phyloP scores from a whole-genome alignment of 2,888 invertebrate genomes.

The Drosophila prostipennis region DNA sequence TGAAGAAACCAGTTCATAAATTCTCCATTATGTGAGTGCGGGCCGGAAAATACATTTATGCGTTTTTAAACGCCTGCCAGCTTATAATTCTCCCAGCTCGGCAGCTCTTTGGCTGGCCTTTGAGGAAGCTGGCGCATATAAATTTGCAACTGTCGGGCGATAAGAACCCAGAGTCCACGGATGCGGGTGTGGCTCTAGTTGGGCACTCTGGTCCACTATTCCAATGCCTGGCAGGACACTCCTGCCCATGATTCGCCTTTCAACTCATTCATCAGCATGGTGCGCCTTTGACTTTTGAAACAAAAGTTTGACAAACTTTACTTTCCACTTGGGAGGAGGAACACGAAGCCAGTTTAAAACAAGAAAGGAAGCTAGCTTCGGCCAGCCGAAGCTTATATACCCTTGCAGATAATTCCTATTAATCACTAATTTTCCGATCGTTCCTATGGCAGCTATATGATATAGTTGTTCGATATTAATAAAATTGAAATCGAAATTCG shows the following conservation, averaged over 20 bases:
- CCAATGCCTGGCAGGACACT: background rate
- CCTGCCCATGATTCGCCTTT: slow-evolving; percentile 39
- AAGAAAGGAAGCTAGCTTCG: too few species aligned
- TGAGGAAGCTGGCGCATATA: slow-evolving; percentile 41
- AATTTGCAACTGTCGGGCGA: slow-evolving; percentile 48
- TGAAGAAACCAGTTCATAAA: slow-evolving; percentile 60
- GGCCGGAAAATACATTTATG: slow-evolving; percentile 71
- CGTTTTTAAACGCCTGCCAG: slow-evolving; percentile 65
- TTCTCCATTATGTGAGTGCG: slow-evolving; percentile 54
- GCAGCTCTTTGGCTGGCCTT: slow-evolving; percentile 1
- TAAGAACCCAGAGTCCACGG: slow-evolving; percentile 22
- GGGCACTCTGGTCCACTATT: background rate
- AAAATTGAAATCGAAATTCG: too few species aligned
- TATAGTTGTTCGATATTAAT: too few species aligned
- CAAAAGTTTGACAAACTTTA: slow-evolving; percentile 74
- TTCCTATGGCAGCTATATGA: too few species aligned
- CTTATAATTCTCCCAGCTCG: slow-evolving; percentile 34
- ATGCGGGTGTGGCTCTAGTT: slow-evolving; percentile 1
- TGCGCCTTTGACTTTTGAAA: slow-evolving; percentile 71
- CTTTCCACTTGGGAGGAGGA: slow-evolving; percentile 43
- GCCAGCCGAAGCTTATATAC: too few species aligned
- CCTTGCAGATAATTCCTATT: too few species aligned
- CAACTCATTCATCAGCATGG: slow-evolving; percentile 69
- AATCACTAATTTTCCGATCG: too few species aligned
- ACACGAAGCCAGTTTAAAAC: slow-evolving; percentile 25